These are phyloP conservation scores for Zosterops japonicus DNA, from an alignment of 2,113 vertebrate species.

Conservation along the genomic window DNA sequence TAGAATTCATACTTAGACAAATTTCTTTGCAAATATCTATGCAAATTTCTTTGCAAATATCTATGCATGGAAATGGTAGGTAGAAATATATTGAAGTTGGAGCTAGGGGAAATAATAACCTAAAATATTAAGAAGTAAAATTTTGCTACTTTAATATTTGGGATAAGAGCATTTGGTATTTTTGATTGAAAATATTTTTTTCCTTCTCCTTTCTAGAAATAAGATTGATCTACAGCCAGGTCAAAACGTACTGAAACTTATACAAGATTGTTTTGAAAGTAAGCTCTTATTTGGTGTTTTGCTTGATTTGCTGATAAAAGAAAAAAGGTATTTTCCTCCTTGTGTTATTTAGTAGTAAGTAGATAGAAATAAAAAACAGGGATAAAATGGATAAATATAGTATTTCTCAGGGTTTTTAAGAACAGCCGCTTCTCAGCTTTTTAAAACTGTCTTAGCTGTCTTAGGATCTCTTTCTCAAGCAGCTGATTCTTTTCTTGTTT, in stretches of 20 bases:
- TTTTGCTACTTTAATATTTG: not conserved
- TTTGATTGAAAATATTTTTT: not conserved
- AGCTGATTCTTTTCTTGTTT: not conserved
- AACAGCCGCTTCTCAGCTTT: not conserved
- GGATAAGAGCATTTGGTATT: not conserved
- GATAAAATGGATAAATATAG: not conserved
- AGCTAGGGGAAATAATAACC: not conserved
- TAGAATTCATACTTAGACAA: not conserved
- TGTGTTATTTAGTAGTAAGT: not conserved
- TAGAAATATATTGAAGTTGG: not conserved
- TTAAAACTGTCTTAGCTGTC: not conserved
- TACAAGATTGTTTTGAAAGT: constrained; percentile 74
- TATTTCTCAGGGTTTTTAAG: not conserved
- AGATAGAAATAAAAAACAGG: not conserved
- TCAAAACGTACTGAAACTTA: constrained; percentile 55
- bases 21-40: not conserved
- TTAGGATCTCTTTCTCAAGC: not conserved
- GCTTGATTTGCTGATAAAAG: not conserved
- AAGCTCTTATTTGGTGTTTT: constrained; percentile 41
- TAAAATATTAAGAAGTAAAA: not conserved
- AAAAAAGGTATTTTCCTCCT: not conserved
- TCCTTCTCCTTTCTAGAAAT: not conserved
- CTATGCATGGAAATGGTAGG: not conserved
- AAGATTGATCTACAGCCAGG: constrained; percentile 44
- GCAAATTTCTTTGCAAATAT: not conserved